A percentile compares a stretch with the other conserved stretches of the same genome.
These are phyloP conservation scores for Actinemys pallida DNA, from an alignment of 2,113 vertebrate species.

Conservation along the genomic window DNA sequence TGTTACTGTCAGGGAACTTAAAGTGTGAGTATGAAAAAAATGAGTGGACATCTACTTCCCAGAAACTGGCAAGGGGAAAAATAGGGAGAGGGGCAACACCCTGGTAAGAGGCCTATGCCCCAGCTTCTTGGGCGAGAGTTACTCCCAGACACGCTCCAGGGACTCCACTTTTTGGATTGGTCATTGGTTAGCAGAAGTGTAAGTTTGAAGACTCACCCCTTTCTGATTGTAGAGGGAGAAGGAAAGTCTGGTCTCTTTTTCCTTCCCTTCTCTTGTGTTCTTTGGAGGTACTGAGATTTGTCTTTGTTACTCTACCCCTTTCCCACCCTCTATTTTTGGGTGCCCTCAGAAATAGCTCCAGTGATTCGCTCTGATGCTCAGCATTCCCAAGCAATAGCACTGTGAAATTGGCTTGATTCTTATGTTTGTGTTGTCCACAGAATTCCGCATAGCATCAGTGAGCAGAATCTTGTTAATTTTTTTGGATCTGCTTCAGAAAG, in stretches of 20 bases:
- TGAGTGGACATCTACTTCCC: neutral
- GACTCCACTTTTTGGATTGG: neutral
- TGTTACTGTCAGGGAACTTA: neutral
- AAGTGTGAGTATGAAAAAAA: neutral
- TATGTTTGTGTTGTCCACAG: neutral
- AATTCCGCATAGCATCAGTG: constrained; percentile 24
- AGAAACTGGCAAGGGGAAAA: neutral
- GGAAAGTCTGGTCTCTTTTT: neutral
- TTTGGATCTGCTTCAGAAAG: constrained; percentile 25
- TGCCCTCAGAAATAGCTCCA: neutral
- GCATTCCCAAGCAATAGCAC: neutral
- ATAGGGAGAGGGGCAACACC: neutral
- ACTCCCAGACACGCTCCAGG: constrained; percentile 18
- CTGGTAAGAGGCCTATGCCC: fast-evolving
- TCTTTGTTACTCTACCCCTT: neutral
- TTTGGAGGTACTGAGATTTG: neutral
- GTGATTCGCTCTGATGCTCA: neutral
- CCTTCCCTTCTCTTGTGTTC: neutral
- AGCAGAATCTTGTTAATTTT: constrained; percentile 2
- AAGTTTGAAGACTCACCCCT: constrained; percentile 13
- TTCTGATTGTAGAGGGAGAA: neutral
- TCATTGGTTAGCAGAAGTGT: neutral
- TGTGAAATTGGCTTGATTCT: neutral
- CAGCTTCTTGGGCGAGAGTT: neutral
- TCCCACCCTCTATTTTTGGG: neutral